phyloP scores from a whole-genome alignment of 2,888 invertebrate species.

The Nomada fucata region DNA sequence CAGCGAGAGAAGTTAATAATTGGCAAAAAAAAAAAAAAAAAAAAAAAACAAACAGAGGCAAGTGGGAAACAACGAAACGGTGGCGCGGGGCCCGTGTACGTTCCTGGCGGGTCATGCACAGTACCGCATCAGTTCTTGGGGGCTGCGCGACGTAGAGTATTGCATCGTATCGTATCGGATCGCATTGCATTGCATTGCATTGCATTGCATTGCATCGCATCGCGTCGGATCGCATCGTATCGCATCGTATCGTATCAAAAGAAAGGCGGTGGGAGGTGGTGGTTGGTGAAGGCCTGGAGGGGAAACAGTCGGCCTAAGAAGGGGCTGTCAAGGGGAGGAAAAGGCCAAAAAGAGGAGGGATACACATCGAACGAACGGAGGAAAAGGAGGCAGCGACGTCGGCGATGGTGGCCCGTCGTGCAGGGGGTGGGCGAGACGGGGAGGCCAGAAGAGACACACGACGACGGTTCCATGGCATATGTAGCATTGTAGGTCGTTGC shows the following conservation, averaged over 20 bases:
- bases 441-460: conserved; percentile 66
- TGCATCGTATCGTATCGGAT: conserved; percentile 1
- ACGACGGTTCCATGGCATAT: conserved; percentile 76
- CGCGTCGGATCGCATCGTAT: neutral
- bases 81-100: conserved; percentile 30
- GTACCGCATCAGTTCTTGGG: conserved; percentile 23
- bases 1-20: conserved; percentile 19
- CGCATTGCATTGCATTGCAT: conserved; percentile 4
- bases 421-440: conserved; percentile 56
- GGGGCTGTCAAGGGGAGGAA: conserved; percentile 69
- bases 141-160: conserved; percentile 6
- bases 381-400: conserved; percentile 61
- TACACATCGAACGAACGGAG: conserved; percentile 52
- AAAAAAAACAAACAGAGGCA: neutral
- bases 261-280: conserved; percentile 52
- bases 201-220: conserved; percentile 19
- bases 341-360: conserved; percentile 65
- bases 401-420: conserved; percentile 48
- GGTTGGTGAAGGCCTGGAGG: conserved; percentile 60
- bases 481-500: conserved; percentile 83
- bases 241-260: conserved; percentile 15
- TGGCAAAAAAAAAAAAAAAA: neutral
- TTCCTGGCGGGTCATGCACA: conserved; percentile 30
- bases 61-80: neutral
- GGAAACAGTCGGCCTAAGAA: conserved; percentile 68